phyloP scores from a whole-genome alignment of 2,888 invertebrate genomes.

The Balanococcus diminutus region DNA sequence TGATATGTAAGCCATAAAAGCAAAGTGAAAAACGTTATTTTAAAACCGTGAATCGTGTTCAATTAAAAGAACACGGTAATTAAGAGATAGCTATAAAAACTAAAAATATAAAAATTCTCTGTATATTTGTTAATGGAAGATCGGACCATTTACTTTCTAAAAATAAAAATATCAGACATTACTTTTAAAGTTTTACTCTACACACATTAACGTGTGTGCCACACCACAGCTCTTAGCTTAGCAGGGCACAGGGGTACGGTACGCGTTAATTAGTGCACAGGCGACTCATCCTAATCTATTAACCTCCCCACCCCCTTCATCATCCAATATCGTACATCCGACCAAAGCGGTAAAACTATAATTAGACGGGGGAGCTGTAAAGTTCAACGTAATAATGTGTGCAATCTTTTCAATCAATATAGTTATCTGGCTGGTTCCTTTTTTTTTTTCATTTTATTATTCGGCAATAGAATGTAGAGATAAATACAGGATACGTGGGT shows the following conservation, averaged over 20 bases:
- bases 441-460: neutral
- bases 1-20: conserved; percentile 9
- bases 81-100: conserved; percentile 48
- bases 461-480: neutral
- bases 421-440: neutral
- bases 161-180: conserved; percentile 47
- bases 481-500: neutral
- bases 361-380: neutral
- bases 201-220: conserved; percentile 3
- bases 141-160: conserved; percentile 51
- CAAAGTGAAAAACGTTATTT: conserved; percentile 38
- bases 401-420: conserved; percentile 20
- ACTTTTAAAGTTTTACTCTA: conserved; percentile 41
- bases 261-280: conserved; percentile 10
- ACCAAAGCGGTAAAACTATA: conserved; percentile 8
- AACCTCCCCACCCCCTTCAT: neutral
- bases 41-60: conserved; percentile 47
- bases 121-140: conserved; percentile 49
- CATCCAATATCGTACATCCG: neutral
- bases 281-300: conserved; percentile 7
- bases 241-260: neutral
- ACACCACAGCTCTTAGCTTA: neutral
- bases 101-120: conserved; percentile 39
- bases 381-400: conserved; percentile 20
- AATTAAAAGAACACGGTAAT: conserved; percentile 49